These are phyloP conservation scores for Endomychus coccineus DNA, from an alignment of 2,888 invertebrate species.

Conservation along the genomic window DNA sequence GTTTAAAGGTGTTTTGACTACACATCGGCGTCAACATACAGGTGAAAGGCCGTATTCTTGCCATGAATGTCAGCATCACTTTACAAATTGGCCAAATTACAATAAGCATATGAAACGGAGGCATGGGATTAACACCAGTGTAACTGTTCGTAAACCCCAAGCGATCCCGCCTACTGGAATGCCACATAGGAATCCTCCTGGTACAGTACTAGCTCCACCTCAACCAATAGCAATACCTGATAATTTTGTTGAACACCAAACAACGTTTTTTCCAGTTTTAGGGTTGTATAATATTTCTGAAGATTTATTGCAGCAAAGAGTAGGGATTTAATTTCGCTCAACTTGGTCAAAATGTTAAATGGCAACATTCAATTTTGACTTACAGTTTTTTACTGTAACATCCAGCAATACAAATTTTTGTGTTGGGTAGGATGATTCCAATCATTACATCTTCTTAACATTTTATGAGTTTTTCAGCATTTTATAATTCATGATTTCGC, in stretches of 20 bases:
- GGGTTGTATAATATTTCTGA: conserved; percentile 39
- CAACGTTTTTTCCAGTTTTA: conserved; percentile 37
- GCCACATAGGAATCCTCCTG: conserved; percentile 43
- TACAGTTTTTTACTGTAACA: no score
- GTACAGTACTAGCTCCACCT: conserved; percentile 40
- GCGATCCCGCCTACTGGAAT: conserved; percentile 43
- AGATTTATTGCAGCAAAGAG: conserved; percentile 34
- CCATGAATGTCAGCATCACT: conserved; percentile 62
- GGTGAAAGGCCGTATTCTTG: conserved; percentile 67
- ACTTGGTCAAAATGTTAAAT: no score
- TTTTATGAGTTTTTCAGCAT: no score
- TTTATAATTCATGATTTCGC: no score
- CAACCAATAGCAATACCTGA: conserved; percentile 30
- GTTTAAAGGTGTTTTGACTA: conserved; percentile 67
- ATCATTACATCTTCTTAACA: no score
- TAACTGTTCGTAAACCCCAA: conserved; percentile 42
- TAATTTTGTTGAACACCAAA: conserved; percentile 27
- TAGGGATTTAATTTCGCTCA: no score
- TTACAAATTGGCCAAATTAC: conserved; percentile 77
- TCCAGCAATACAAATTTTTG: no score
- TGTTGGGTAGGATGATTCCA: no score
- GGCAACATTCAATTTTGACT: no score
- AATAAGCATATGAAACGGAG: conserved; percentile 75
- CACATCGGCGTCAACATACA: conserved; percentile 67
- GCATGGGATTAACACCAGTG: conserved; percentile 51